Evolutionary conservation across 2,797 vertebrate species (phyloP), one percentile per base, ranked within the genome.

Genomic region (Amazona ochrocephala): DNA sequence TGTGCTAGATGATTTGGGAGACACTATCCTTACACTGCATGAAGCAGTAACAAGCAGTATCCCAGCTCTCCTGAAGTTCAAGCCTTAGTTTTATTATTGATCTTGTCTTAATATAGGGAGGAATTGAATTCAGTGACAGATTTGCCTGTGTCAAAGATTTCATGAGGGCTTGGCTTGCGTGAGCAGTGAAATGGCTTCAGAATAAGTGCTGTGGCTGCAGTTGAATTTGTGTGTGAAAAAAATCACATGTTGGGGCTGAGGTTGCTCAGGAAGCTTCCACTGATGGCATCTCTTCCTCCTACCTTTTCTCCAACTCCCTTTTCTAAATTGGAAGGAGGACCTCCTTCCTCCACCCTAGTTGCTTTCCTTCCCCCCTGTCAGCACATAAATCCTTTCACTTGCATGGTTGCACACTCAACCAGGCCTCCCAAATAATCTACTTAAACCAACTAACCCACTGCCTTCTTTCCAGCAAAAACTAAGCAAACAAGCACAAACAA

Each of bases 331-430:
- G 23, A 37, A 60, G 58, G 34, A 37, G 58, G 23, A 37, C 10
- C 54, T 60, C 58, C 34, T 60, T 60, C 34, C 56, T 60, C 34
- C 1, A 1, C 30, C 13, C 17, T 45, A n/a, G 16, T 84, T 10
- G 1, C 37, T 88, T 56, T 62, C 20, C 30, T 85, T 54, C 0
- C 0, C 26, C 2, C 1, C 1, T 16, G 0, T n/a, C 58, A 70
- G 47, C 24, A 71, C 13, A 22, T 72, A 21, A 21, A 3, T 65
- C 39, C 44, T 75, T 72, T 64, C 19, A 19, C 16, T 80, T 56
- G 18, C 3, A 2, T 1, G 5, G 48, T 44, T 2, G 3, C 20
- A 34, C 7, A 30, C 8, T 74, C 47, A 87, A 13, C 16, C 27
- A 81, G 42, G 24, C 21, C 17, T 53, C 32, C 10, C 19, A 75